Conservation (phyloP, 2,888 invertebrate genomes). For the Tiliacea citrago region DNA sequence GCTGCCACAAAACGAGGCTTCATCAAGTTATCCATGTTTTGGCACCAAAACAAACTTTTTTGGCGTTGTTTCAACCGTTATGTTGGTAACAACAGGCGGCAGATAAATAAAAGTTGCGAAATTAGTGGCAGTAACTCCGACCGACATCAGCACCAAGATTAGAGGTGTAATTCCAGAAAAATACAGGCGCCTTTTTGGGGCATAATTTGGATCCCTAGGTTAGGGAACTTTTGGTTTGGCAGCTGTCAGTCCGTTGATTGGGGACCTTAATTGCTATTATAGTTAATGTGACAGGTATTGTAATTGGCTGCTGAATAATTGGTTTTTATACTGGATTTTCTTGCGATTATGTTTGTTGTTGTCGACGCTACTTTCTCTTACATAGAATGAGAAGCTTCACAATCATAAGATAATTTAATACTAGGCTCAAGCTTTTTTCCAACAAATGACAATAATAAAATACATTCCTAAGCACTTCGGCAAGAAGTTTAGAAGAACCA, state of each 20-base stretch:
- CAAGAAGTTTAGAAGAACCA: not conserved
- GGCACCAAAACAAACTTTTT: constrained; percentile 61
- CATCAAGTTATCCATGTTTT: constrained; percentile 66
- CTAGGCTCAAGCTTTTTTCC: not conserved
- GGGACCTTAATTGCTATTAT: constrained; percentile 46
- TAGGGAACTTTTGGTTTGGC: constrained; percentile 44
- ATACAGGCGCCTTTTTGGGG: constrained; percentile 35
- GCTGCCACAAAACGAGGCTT: constrained; percentile 58
- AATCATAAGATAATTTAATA: not conserved
- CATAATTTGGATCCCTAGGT: constrained; percentile 33
- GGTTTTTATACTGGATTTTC: not conserved
- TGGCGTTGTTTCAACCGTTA: constrained; percentile 61
- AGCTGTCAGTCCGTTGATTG: constrained; percentile 57
- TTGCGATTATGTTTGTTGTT: not conserved
- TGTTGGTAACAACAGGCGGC: constrained; percentile 58
- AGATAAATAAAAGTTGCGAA: constrained; percentile 67
- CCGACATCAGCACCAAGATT: constrained; percentile 60
- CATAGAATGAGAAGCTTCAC: not conserved
- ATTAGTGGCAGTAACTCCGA: constrained; percentile 62
- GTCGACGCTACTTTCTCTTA: not conserved
- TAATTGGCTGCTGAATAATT: constrained; percentile 30
- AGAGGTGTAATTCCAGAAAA: constrained; percentile 64
- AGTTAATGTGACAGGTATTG: constrained; percentile 38
- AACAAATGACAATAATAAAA: not conserved
- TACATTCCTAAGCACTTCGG: not conserved